Evolutionary conservation across 1,140 invertebrate species (phyloP).

Genomic region (Ostrea edulis): DNA sequence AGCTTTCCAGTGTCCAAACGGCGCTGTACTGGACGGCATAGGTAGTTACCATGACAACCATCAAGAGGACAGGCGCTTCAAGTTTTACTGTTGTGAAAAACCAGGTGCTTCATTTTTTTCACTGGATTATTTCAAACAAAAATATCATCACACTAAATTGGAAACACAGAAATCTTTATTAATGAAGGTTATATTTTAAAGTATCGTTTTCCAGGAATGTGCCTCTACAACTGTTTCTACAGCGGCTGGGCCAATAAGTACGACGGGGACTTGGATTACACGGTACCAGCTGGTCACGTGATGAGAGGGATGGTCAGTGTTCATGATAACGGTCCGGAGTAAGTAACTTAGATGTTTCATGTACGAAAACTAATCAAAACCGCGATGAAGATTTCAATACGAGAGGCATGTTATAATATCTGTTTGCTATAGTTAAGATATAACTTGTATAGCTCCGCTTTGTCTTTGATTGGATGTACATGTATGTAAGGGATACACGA

Average conservation of each 20-base stretch:
- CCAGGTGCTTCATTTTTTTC: not conserved
- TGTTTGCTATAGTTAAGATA: too few relatives aligned
- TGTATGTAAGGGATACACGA: too few relatives aligned
- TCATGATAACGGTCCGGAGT: constrained; percentile 45
- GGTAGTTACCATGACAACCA: constrained; percentile 51
- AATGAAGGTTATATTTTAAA: too few relatives aligned
- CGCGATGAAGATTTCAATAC: too few relatives aligned
- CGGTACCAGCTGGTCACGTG: constrained; percentile 38
- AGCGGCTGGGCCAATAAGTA: constrained; percentile 43
- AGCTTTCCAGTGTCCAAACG: constrained; percentile 46
- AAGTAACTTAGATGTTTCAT: not conserved
- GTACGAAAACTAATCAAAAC: too few relatives aligned
- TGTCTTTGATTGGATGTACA: too few relatives aligned
- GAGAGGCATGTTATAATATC: too few relatives aligned
- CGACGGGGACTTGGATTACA: constrained; percentile 46
- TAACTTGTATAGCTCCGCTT: too few relatives aligned
- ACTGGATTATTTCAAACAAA: too few relatives aligned
- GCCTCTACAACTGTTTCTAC: constrained; percentile 36
- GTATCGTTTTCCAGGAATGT: constrained; percentile 42
- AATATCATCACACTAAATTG: not conserved
- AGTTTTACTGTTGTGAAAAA: constrained; percentile 53
- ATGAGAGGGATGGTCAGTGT: constrained; percentile 39
- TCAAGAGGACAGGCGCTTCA: constrained; percentile 49
- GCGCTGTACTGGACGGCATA: constrained; percentile 45
- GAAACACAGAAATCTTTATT: too few relatives aligned